Evolutionary conservation across 1,140 invertebrate species (phyloP), one percentile per base, ranked within the genome.

Genomic region (Caenorhabditis elegans): DNA sequence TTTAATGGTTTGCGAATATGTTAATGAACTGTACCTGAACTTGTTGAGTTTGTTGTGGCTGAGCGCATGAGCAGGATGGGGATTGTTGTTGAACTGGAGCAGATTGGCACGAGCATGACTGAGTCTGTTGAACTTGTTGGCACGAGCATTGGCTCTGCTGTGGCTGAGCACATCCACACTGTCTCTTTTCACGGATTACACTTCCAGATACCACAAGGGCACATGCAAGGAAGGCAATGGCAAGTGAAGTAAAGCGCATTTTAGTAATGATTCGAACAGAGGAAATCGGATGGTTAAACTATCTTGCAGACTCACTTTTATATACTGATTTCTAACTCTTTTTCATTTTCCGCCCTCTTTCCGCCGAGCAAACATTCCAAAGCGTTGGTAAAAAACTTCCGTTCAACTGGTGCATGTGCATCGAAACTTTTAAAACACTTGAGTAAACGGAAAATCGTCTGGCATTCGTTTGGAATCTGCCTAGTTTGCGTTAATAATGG

Each of bases 151-250:
- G 79, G 43, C 53, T 34, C 79, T 81, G 79, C 34, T 53, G 51
- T 75, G 48, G 81, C 28, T 77, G 81, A 48, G 75, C 49, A 65
- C 81, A 82, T 39, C 81, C 81, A 60, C 83, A 84, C 80, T 84
- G 83, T 76, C 82, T 80, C 79, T 80, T 80, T 36, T 83, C 79
- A 46, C 82, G 78, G 46, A 83, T 53, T 1, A 83, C 82, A 51
- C 36, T 83, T 51, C 76, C 82, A 70, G 60, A 70, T 39, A 70
- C 60, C 60, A 70, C 60, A 1, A 70, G 34, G 60, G 34, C 19
- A 39, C 60, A 70, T 39, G 34, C 60, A 70, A 70, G 60, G 60
- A 70, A 70, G 34, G 60, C 60, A 70, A 70, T 19, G 3, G 60
- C 31, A 22, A 70, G 39, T 39, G 60, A 70, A 70, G 60, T 70